A percentile compares a stretch with the other conserved stretches of the same genome.
Conservation (phyloP, 2,888 invertebrate genomes). For the Amiota mariae region DNA sequence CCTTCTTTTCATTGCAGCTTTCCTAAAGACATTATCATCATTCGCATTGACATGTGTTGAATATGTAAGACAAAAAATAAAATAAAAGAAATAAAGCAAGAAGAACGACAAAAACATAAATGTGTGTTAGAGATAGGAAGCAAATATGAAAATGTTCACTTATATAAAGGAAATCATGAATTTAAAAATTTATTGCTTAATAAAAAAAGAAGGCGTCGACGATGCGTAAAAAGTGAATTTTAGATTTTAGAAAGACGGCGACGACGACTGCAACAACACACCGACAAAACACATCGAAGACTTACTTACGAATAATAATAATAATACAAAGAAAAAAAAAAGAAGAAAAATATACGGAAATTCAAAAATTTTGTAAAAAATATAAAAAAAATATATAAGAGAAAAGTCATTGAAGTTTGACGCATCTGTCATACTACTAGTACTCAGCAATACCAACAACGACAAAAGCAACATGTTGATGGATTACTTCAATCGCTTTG, state of each 20-base stretch:
- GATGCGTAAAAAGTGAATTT: constrained; percentile 24
- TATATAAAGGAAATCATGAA: constrained; percentile 23
- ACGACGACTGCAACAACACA: not conserved
- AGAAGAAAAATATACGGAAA: not conserved
- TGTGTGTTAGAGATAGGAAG: not conserved
- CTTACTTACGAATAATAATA: too few species aligned
- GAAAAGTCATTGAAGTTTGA: too few species aligned
- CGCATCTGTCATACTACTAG: too few species aligned
- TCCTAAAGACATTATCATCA: constrained; percentile 41
- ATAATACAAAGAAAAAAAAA: not conserved
- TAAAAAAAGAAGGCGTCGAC: constrained; percentile 21
- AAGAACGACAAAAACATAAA: not conserved
- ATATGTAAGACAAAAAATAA: constrained; percentile 27
- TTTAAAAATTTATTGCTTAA: constrained; percentile 27
- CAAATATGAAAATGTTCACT: constrained; percentile 1
- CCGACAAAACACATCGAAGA: not conserved
- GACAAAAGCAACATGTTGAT: constrained; percentile 58
- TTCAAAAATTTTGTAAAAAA: not conserved
- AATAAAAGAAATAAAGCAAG: constrained; percentile 9
- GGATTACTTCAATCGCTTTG: constrained; percentile 62
- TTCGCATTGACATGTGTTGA: constrained; percentile 12
- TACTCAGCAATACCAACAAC: constrained; percentile 12
- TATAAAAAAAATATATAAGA: not conserved
- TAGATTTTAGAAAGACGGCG: not conserved
- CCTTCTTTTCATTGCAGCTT: constrained; percentile 45